A percentile compares a stretch with the other conserved stretches of the same genome.
Conservation (phyloP, 2,113 vertebrate species). For the Craseonycteris thonglongyai region DNA sequence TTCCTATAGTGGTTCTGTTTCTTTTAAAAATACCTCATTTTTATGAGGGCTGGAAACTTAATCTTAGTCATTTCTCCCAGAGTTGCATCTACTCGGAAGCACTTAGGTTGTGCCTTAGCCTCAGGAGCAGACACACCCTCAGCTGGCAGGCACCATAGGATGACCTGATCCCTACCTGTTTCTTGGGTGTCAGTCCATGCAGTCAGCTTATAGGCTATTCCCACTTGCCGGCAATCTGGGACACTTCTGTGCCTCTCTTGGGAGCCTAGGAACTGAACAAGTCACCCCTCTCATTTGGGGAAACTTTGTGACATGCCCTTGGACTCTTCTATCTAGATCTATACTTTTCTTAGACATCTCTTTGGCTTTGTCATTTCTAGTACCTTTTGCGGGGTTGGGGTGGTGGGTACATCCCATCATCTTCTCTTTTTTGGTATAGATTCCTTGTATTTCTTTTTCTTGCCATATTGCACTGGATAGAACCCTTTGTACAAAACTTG, state of each 20-base stretch:
- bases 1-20: background rate
- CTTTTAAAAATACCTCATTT: background rate
- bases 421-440: background rate
- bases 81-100: background rate
- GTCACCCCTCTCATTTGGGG: background rate
- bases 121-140: background rate
- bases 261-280: background rate
- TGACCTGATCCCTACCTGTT: background rate
- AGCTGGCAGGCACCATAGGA: background rate
- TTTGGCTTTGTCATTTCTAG: background rate
- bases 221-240: background rate
- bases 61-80: background rate
- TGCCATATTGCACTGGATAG: background rate
- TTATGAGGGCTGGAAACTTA: background rate
- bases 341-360: background rate
- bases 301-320: background rate
- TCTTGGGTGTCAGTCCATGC: background rate
- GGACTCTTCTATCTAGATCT: background rate
- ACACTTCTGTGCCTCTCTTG: background rate
- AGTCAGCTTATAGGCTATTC: background rate
- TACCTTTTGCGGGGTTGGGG: background rate
- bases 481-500: background rate
- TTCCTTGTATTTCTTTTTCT: background rate
- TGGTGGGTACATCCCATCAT: background rate
- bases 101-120: background rate